Conservation (phyloP, 2,888 invertebrate genomes). For the Pristionchus japonicus region DNA sequence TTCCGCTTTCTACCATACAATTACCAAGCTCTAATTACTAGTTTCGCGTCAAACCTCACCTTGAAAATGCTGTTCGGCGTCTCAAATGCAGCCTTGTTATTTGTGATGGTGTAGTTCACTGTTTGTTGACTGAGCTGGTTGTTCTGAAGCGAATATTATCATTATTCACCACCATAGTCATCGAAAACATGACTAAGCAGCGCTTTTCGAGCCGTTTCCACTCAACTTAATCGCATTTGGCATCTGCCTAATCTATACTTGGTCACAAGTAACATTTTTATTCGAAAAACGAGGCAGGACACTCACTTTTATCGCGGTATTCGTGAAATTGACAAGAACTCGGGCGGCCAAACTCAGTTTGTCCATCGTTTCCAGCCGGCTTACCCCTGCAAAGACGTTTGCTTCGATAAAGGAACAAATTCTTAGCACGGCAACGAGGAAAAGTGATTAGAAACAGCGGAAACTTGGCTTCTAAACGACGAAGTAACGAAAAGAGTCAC, state of each 20-base stretch:
- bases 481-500: not conserved
- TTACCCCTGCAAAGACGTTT: not conserved
- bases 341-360: slow-evolving; percentile 11
- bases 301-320: slow-evolving; percentile 4
- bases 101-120: slow-evolving; percentile 31
- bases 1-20: no score
- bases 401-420: not conserved
- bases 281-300: not conserved
- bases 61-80: slow-evolving; percentile 44
- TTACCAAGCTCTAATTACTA: no score
- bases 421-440: not conserved
- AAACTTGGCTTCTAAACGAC: not conserved
- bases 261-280: not conserved
- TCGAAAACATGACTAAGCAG: not conserved
- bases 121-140: not conserved
- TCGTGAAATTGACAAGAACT: not conserved
- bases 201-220: not conserved
- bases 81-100: not conserved
- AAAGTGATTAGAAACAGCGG: not conserved
- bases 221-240: not conserved
- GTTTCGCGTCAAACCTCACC: no score
- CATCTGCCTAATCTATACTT: not conserved
- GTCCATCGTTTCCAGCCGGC: not conserved
- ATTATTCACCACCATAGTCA: not conserved
- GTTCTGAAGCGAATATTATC: not conserved